Conservation (phyloP, 2,888 invertebrate genomes). For the Cantharis flavilabris region DNA sequence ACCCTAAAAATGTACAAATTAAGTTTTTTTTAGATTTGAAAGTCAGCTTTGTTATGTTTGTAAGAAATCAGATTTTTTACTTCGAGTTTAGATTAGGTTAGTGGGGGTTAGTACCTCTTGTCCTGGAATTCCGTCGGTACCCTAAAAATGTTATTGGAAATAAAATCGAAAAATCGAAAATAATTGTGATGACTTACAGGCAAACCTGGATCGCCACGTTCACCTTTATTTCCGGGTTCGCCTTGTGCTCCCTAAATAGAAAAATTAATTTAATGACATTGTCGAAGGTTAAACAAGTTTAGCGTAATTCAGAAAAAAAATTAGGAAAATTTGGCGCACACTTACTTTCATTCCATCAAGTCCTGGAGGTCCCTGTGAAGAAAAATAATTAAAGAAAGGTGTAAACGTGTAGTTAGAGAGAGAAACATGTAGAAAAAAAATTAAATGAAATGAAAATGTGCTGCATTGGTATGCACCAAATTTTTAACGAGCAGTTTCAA, state of each 20-base stretch:
- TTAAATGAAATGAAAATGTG: constrained; percentile 23
- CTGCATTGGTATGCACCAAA: constrained; percentile 28
- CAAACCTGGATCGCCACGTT: constrained; percentile 90
- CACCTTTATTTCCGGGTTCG: constrained; percentile 89
- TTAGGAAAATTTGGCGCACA: constrained; percentile 34
- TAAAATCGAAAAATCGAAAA: constrained; percentile 13
- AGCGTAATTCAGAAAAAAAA: neutral
- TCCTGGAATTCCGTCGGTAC: constrained; percentile 92
- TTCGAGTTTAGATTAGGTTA: neutral
- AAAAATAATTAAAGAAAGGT: constrained; percentile 56
- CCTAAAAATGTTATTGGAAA: constrained; percentile 64
- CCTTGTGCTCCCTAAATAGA: constrained; percentile 83
- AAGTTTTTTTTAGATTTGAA: neutral
- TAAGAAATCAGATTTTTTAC: neutral
- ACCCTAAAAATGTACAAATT: constrained; percentile 64
- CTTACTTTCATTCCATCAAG: constrained; percentile 96
- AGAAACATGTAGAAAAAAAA: neutral
- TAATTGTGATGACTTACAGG: constrained; percentile 70
- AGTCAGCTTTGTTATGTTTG: neutral
- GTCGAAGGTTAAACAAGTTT: neutral
- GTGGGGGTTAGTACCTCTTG: constrained; percentile 69
- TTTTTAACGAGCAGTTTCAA: constrained; percentile 23
- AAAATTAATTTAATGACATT: constrained; percentile 11
- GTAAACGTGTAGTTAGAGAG: constrained; percentile 15
- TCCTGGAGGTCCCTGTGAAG: constrained; percentile 86